Base-by-base conservation (phyloP, 2,888 invertebrate species). In the Diaprepes abbreviatus region DNA sequence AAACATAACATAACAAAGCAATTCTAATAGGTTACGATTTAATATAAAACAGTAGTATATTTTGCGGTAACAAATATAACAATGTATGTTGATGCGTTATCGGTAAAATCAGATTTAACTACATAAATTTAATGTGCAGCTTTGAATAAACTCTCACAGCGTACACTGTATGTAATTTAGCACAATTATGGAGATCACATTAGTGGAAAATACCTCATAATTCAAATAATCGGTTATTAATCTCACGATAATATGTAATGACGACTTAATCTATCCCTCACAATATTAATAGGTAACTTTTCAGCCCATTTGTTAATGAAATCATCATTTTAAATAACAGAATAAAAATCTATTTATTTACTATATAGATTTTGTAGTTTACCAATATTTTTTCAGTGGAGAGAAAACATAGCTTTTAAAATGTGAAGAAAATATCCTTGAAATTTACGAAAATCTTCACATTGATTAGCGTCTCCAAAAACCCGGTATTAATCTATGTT, bases 181-280 rank as follows among this genome's bases (percentile, higher is more conserved):
- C 45, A 12, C 45, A 57, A 65, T 65, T 65, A 65, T 48, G 38
- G 43, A 24, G 24, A 48, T 45, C 48, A 54, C 17, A 57, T 43
- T 65, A 58, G 50, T 66, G 58, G 66, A 66, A 66, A 66, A 58
- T 66, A 40, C 48, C 50, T 40, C 35, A 50, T 58, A 58, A 66
- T 45, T 58, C 50, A 59, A 24, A 40, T 38, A 48, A 58, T 57
- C 28, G 50, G 59, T 40, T 36, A 66, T 58, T 58, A 58, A 66
- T 66, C 38, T 64, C 19, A 19, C 63, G 54, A 52, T 64, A 64
- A 54, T 62, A 38, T 40, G 17, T 54, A 54, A 63, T 63, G 24
- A 24, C 5, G 24, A 24, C 24, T 24, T 24, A 24, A 4, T 24
- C 24, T 24, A 24, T 24, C 24, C 24, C 52, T 54, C 19, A 14